A percentile compares a stretch with the other conserved stretches of the same genome.
Evolutionary conservation across 2,888 invertebrate species (phyloP).

Genomic region (Amorpha juglandis): DNA sequence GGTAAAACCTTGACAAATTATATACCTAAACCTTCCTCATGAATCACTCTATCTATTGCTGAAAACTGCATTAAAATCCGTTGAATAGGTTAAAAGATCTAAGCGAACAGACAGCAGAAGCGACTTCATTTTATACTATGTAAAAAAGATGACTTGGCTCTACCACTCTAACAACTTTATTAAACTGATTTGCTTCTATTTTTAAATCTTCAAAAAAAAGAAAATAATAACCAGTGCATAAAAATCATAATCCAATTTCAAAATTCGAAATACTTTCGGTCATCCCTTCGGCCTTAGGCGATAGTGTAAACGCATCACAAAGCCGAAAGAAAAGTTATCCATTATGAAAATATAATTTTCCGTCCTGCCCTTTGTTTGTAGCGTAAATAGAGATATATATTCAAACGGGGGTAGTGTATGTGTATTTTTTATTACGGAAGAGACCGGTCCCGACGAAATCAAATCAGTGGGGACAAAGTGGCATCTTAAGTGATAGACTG

Average conservation of each 20-base stretch:
- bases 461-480: slow-evolving; percentile 36
- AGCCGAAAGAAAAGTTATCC: not conserved
- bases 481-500: not conserved
- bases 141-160: too few relatives aligned
- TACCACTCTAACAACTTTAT: too few relatives aligned
- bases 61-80: too few relatives aligned
- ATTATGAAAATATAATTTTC: slow-evolving; percentile 12
- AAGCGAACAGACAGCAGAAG: too few relatives aligned
- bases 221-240: not conserved
- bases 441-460: slow-evolving; percentile 36
- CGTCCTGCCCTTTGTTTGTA: slow-evolving; percentile 39
- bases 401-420: slow-evolving; percentile 40
- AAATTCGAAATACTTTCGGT: not conserved
- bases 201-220: not conserved
- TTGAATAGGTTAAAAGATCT: too few relatives aligned
- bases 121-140: too few relatives aligned
- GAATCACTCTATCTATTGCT: too few relatives aligned
- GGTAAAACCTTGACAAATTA: too few relatives aligned
- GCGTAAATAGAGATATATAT: slow-evolving; percentile 37
- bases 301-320: not conserved
- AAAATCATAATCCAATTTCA: not conserved
- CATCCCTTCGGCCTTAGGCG: not conserved
- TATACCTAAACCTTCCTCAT: too few relatives aligned
- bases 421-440: slow-evolving; percentile 39
- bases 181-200: not conserved